A percentile compares a stretch with the other conserved stretches of the same genome.
phyloP scores from a whole-genome alignment of 2,888 invertebrate genomes.

The Opisthograptis luteolata region DNA sequence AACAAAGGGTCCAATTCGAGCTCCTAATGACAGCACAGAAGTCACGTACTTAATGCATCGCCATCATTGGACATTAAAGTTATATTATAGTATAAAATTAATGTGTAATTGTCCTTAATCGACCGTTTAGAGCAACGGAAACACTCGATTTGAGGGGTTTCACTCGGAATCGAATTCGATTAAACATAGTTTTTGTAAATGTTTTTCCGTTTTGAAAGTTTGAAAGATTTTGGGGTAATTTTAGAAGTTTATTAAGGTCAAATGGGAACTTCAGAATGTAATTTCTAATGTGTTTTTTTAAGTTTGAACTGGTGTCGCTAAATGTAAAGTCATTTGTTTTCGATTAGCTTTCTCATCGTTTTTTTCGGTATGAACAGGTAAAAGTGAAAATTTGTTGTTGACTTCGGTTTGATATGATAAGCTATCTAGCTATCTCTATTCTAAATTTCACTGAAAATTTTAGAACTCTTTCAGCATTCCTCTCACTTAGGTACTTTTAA shows the following conservation, averaged over 20 bases:
- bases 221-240: constrained; percentile 27
- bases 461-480: too few species aligned
- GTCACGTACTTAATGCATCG: constrained; percentile 76
- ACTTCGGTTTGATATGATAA: constrained; percentile 18
- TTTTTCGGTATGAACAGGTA: constrained; percentile 1
- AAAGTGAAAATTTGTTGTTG: constrained; percentile 7
- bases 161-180: constrained; percentile 74
- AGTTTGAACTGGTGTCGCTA: constrained; percentile 23
- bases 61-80: constrained; percentile 74
- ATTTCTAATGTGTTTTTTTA: constrained; percentile 20
- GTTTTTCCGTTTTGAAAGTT: constrained; percentile 42
- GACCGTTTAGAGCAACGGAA: constrained; percentile 70
- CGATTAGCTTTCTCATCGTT: constrained; percentile 24
- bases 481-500: too few species aligned
- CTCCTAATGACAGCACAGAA: constrained; percentile 69
- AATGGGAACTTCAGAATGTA: constrained; percentile 29
- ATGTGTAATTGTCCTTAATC: constrained; percentile 59
- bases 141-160: constrained; percentile 50
- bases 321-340: constrained; percentile 34
- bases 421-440: too few species aligned
- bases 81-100: constrained; percentile 54
- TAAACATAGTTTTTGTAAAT: constrained; percentile 57
- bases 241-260: constrained; percentile 34
- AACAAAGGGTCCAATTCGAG: constrained; percentile 46
- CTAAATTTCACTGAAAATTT: too few species aligned